Evolutionary conservation across 2,113 vertebrate species (phyloP).

Genomic region (Corythornis madagascariensis): DNA sequence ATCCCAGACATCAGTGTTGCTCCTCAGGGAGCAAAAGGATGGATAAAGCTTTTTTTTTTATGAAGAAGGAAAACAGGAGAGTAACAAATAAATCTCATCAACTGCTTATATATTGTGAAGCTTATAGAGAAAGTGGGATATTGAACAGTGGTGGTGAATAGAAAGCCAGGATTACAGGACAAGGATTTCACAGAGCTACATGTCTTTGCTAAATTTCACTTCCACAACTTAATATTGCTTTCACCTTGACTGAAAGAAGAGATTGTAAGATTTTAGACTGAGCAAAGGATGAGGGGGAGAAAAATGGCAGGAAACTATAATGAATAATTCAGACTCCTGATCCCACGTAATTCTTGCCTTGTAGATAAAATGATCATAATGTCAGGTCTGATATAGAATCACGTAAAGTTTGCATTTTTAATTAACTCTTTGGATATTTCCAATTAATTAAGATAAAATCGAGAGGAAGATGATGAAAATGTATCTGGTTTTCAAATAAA

Average conservation of each 20-base stretch:
- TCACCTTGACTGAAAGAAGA: conserved; percentile 65
- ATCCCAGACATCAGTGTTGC: neutral
- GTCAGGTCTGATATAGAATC: neutral
- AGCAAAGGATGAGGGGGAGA: conserved; percentile 30
- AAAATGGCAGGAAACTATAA: conserved; percentile 21
- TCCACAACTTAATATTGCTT: conserved; percentile 54
- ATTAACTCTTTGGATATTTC: conserved; percentile 19
- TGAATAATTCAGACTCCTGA: conserved; percentile 61
- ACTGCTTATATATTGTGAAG: conserved; percentile 41
- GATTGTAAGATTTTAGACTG: conserved; percentile 40
- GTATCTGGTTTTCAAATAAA: neutral
- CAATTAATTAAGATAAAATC: conserved; percentile 6
- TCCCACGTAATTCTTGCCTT: conserved; percentile 9
- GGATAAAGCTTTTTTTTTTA: conserved; percentile 41
- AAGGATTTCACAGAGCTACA: conserved; percentile 58
- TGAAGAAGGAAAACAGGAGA: conserved; percentile 47
- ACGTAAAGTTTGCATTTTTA: conserved; percentile 33
- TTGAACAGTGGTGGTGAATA: conserved; percentile 54
- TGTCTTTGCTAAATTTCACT: conserved; percentile 38
- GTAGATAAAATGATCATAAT: conserved; percentile 49
- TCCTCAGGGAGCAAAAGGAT: neutral
- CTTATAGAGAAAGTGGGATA: conserved; percentile 59
- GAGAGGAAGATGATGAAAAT: conserved; percentile 13
- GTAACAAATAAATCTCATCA: conserved; percentile 67
- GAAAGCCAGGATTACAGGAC: conserved; percentile 58